Evolutionary conservation across 1,140 invertebrate species (phyloP), one percentile per base, ranked within the genome.

Genomic region (Nylanderia fulva): DNA sequence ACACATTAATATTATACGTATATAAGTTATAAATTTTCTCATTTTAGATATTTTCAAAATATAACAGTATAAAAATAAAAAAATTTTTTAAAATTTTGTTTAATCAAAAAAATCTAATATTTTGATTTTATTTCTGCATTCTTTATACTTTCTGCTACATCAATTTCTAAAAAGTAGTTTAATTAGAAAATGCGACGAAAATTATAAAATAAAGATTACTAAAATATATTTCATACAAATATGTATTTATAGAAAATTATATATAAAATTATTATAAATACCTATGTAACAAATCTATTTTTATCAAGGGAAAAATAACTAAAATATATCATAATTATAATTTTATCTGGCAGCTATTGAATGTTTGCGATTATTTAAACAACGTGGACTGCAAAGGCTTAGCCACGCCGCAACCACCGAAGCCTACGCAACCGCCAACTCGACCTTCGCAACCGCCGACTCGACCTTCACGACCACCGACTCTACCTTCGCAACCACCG

Each of bases 341-440:
- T 48, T 79, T 61, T 39, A 52, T 64, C 7, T 15, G 66, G 15
- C 92, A 96, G 96, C 90, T 93, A 76, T 87, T 96, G 0, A 95
- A 95, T 29, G 95, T 96, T 2, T 97, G 96, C 84, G 96, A 96
- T 85, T 96, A 96, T 82, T 92, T 93, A 0, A 92, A 95, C 72
- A 94, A 95, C 36, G 96, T 96, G 0, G 94, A 96, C 84, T 97
- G 96, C 87, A 91, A 92, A 80, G 94, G 94, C 4, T 85, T 93
- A n/a, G 92, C 91, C 0, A 94, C 93, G 0, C 93, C 92, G 0
- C 91, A 90, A 3, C 91, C 91, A 4, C 72, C 91, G n/a, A 39
- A 74, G 8, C 68, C 74, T 11, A 72, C 60, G 0, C 58, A 75
- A 72, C 74, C 29, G 11, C 33, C 66, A 5, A 52, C 76, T 71